Evolutionary conservation across 2,113 vertebrate species (phyloP), one percentile per base, ranked within the genome.

Genomic region (Meles meles): DNA sequence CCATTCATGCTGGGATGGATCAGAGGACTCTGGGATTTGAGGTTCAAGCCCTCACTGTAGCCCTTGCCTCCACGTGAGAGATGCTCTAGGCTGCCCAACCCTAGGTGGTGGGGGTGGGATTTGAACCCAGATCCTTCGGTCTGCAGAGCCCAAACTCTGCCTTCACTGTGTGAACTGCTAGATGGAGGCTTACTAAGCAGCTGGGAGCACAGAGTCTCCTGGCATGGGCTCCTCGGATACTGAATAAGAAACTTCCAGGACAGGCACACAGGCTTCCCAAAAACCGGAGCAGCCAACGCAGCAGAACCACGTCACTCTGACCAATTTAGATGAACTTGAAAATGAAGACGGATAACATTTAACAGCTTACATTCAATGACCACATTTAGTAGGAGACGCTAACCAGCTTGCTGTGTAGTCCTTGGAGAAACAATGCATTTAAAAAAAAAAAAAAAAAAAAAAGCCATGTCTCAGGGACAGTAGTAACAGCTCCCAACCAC

Each of bases 261-360:
- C 59, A 61, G 83, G 44, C 96, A 39, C 49, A 69, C 44, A 72
- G 25, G 15, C 55, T 94, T 98, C 88, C 65, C 87, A 91, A 63
- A 91, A 67, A 88, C 84, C 93, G 90, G 49, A 81, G 85, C 92
- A 91, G 49, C 94, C 94, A 88, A 52, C 85, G 91, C 85, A 90
- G 39, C 69, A 96, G 47, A 90, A 85, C 65, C 79, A 81, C 76
- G 76, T 83, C 49, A 65, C 84, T 96, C 84, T 59, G 76, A 80
- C 84, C 61, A 94, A 97, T 80, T 90, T 71, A 96, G 59, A 92
- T n/a, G 57, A 31, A 55, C 65, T 93, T 80, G 81, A 44, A 91
- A 76, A 67, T 86, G 29, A 89, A 52, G 76, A 81, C 76, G 87
- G 42, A 17, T 80, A 85, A 71, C 72, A 93, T 90, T 90, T 84